Evolutionary conservation across 2,113 vertebrate genomes (phyloP).

Genomic region (Rhea americana): DNA sequence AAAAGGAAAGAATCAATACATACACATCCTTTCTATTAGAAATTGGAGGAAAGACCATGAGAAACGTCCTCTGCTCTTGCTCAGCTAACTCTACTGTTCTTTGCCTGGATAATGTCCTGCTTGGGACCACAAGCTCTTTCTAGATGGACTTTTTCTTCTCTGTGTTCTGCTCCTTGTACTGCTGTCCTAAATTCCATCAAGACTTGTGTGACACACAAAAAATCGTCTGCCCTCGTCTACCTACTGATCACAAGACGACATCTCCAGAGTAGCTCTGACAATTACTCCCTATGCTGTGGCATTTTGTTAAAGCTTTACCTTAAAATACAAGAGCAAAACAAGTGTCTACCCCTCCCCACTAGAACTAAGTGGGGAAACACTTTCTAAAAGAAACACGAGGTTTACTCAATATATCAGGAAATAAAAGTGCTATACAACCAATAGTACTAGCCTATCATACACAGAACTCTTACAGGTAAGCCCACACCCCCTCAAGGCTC

Average conservation of each 20-base stretch:
- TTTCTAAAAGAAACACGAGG: constrained; percentile 10
- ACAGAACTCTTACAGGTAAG: constrained; percentile 1
- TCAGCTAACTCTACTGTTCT: neutral
- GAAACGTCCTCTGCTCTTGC: neutral
- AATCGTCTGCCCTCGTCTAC: neutral
- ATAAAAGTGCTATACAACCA: neutral
- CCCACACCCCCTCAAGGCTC: neutral
- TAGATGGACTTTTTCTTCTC: neutral
- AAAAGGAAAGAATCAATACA: neutral
- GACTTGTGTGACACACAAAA: neutral
- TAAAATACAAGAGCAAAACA: neutral
- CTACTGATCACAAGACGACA: neutral
- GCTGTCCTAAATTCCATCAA: neutral
- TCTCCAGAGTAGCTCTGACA: neutral
- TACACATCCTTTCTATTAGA: neutral
- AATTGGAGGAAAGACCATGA: neutral
- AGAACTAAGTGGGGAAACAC: constrained; percentile 1
- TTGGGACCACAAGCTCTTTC: neutral
- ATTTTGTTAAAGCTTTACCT: neutral
- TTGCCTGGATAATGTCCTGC: neutral
- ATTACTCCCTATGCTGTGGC: neutral
- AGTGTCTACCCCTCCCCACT: neutral
- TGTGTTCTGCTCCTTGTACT: neutral
- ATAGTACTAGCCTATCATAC: neutral
- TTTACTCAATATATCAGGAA: neutral